Evolutionary conservation across 2,888 invertebrate genomes (phyloP).

Genomic region (Drosophila mayaguana): DNA sequence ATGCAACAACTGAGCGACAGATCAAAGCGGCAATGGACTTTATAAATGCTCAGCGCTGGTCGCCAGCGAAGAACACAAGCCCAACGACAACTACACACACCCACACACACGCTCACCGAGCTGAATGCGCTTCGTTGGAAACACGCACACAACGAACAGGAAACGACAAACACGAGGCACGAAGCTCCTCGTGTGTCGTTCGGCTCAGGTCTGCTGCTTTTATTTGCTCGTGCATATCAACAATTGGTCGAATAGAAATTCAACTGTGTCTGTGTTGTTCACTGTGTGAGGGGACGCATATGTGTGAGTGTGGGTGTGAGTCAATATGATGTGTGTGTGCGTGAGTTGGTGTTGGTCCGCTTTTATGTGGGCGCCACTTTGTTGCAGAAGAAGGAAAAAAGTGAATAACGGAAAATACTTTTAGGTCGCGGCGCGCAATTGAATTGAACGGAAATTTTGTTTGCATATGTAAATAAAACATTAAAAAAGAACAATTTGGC

Average conservation of each 20-base stretch:
- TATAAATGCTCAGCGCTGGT: conserved; percentile 62
- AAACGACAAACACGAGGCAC: conserved; percentile 51
- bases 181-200: conserved; percentile 32
- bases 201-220: conserved; percentile 41
- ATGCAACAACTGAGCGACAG: conserved; percentile 83
- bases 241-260: conserved; percentile 74
- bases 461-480: conserved; percentile 81
- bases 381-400: conserved; percentile 28
- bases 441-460: conserved; percentile 77
- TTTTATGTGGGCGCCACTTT: conserved; percentile 60
- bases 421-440: conserved; percentile 62
- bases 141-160: conserved; percentile 40
- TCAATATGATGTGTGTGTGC: background rate
- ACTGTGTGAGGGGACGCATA: conserved; percentile 28
- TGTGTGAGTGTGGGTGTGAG: conserved; percentile 24
- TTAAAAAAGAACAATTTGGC: conserved; percentile 41
- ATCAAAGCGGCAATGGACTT: conserved; percentile 78
- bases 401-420: conserved; percentile 57
- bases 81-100: conserved; percentile 17
- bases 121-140: conserved; percentile 34
- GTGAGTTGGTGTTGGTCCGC: conserved; percentile 21
- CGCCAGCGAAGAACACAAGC: conserved; percentile 43
- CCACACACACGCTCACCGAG: conserved; percentile 5
- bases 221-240: conserved; percentile 74
- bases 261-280: conserved; percentile 24